Conservation (phyloP, 1,140 invertebrate species). For the Neodiprion fabricii region DNA sequence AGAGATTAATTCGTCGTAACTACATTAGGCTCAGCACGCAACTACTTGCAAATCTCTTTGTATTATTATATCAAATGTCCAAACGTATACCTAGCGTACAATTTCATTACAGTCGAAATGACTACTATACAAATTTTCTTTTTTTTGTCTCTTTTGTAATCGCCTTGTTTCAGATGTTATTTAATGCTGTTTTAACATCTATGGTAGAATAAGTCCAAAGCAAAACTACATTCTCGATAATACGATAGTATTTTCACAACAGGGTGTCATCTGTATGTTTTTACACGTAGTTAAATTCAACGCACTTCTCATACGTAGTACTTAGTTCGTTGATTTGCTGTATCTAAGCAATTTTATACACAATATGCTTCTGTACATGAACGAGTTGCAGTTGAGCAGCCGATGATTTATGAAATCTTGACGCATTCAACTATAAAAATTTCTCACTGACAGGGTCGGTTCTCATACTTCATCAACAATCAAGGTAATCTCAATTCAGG, state of each 20-base stretch:
- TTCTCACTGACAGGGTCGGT: neutral
- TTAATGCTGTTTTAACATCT: neutral
- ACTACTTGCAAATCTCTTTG: conserved; percentile 23
- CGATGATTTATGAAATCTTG: too few species aligned
- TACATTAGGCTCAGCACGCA: conserved; percentile 29
- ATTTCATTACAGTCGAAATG: neutral
- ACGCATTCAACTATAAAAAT: neutral
- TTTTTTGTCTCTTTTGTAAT: neutral
- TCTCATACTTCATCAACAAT: conserved; percentile 19
- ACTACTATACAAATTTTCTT: neutral
- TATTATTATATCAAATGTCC: conserved; percentile 5
- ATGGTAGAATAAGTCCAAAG: neutral
- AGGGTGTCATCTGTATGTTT: too few species aligned
- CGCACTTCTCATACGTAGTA: too few species aligned
- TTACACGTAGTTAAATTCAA: too few species aligned
- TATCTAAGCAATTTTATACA: too few species aligned
- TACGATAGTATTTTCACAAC: neutral
- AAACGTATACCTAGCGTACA: neutral
- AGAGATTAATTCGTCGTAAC: conserved; percentile 16
- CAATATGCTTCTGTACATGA: too few species aligned
- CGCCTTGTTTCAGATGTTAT: neutral
- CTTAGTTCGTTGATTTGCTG: too few species aligned
- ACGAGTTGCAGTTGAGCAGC: too few species aligned
- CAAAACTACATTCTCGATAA: neutral
- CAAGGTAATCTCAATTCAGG: conserved; percentile 49